Percentiles rank a stretch among this genome's conserved stretches.
These are phyloP conservation scores for Lasiurus borealis DNA, from an alignment of 2,113 vertebrate species.

Conservation along the genomic window DNA sequence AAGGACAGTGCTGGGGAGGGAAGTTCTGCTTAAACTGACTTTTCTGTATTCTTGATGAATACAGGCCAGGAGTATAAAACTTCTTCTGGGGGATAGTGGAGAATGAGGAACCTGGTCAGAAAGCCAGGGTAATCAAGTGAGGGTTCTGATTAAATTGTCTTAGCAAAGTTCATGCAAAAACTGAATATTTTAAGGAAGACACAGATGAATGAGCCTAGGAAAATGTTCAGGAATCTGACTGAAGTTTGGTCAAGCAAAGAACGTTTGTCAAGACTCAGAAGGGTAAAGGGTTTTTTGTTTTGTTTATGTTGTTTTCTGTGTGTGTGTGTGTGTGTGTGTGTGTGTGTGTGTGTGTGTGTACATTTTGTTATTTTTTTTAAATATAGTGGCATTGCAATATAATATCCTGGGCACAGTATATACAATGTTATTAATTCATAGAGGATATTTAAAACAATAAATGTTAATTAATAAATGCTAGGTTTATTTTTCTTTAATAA, in stretches of 20 bases:
- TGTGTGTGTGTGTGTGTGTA: too few relatives aligned
- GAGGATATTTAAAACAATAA: not conserved
- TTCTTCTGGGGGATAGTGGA: not conserved
- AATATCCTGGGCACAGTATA: not conserved
- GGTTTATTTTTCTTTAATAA: not conserved
- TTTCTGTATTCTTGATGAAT: not conserved
- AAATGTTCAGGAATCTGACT: not conserved
- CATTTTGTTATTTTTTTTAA: too few relatives aligned
- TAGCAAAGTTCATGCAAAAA: not conserved
- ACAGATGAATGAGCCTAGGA: not conserved
- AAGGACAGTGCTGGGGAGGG: not conserved
- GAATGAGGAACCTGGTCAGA: too few relatives aligned
- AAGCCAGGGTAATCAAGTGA: not conserved
- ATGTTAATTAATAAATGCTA: not conserved
- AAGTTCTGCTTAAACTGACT: not conserved
- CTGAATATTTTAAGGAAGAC: not conserved
- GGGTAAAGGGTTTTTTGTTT: not conserved
- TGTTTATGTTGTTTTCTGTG: too few relatives aligned
- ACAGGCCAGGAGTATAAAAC: not conserved
- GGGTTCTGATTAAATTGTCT: not conserved
- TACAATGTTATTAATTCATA: not conserved
- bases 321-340: too few relatives aligned
- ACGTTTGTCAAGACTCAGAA: not conserved
- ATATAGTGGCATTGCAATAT: too few relatives aligned
- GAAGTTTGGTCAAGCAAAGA: not conserved